Evolutionary conservation across 2,797 vertebrate genomes (phyloP).

Genomic region (Taenioides sp.): DNA sequence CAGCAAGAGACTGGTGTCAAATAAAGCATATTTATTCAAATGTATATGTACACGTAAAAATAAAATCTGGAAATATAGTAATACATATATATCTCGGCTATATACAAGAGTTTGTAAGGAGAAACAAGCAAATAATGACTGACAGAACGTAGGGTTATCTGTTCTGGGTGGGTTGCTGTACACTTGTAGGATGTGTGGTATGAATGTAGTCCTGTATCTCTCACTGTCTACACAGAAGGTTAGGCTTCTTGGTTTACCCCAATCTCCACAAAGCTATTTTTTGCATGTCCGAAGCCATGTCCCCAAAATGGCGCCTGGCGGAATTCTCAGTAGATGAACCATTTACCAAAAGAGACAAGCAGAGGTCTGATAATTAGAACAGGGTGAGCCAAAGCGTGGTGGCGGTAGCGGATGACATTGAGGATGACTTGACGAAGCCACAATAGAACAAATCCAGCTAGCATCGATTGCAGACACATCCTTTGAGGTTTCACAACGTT

Average conservation of each 20-base stretch:
- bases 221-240: no score
- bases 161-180: no score
- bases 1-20: no score
- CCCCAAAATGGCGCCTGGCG: constrained; percentile 39
- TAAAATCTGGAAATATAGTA: no score
- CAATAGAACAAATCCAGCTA: constrained; percentile 54
- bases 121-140: no score
- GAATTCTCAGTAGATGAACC: constrained; percentile 50
- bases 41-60: no score
- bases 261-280: constrained; percentile 20
- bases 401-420: constrained; percentile 31
- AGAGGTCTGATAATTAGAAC: constrained; percentile 44
- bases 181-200: no score
- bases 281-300: constrained; percentile 27
- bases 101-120: no score
- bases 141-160: no score
- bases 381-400: constrained; percentile 21
- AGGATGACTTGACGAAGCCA: constrained; percentile 55
- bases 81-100: no score
- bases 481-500: constrained; percentile 58
- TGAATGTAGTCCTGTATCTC: no score
- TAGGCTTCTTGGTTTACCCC: background rate
- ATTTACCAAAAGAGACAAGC: constrained; percentile 61
- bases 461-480: constrained; percentile 50
- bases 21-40: no score